Base-by-base conservation (phyloP, 2,888 invertebrate genomes). In the Salticus scenicus region DNA sequence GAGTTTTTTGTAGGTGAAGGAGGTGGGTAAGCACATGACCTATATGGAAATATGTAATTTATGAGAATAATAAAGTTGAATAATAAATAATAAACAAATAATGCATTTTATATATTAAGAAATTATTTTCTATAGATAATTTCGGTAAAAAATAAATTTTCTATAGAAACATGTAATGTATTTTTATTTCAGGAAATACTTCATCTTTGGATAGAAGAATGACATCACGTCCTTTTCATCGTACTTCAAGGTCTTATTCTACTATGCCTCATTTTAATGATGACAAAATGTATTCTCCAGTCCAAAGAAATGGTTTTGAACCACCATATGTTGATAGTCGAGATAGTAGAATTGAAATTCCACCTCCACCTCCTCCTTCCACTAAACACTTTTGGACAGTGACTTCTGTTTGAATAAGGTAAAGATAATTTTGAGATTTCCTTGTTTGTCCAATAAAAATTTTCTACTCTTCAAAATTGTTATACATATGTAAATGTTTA, bases 361-460 rank as follows among this genome's bases (percentile, higher is more conserved):
- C 75, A 24, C 82, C 82, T 33, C 85, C 85, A 1, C 84, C 84
- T 0, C 82, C 82, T 31, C 84, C 78, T 20, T 57, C 86, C 20
- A 63, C 81, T 4, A 86, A 76, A 28, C 80, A 75, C 77, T 86
- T 81, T 30, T 86, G 86, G 86, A 86, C 86, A 30, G 81, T 86
- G 10, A 86, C 86, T n/a, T 86, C 86, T 63, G 86, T 86, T 12
- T 86, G 67, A 80, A 42, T 7, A 30, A 71, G n/a, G 41, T 30
- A 41, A 28, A n/a, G n/a, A n/a, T n/a, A n/a, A 24, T 5, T 30
- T 20, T 51, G 24, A 51, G 51, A n/a, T n/a, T n/a, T n/a, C n/a
- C n/a, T n/a, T n/a, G n/a, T n/a, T n/a, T n/a, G n/a, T n/a, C n/a
- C n/a, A n/a, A n/a, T n/a, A n/a, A n/a, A n/a, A n/a, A n/a, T n/a